Base-by-base conservation (phyloP, 2,113 vertebrate genomes). In the Amblyornis subalaris region DNA sequence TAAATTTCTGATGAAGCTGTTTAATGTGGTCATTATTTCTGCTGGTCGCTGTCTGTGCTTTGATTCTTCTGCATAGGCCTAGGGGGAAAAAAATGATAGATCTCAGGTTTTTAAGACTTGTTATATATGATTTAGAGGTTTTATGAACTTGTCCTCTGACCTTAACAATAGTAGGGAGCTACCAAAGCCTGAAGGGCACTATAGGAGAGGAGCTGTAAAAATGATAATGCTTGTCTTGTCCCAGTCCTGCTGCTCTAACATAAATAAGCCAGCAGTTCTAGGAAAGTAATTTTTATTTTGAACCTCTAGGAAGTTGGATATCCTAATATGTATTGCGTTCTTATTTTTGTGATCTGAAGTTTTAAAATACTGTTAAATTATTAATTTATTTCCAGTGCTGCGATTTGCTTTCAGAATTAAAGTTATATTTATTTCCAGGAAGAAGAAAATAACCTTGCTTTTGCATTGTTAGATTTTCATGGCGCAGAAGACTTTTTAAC, bases 111-210 rank as follows among this genome's bases (percentile, higher is more conserved):
- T 95, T 87, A 95, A 93, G 67, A 61, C 93, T 92, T 85, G 54
- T 91, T 95, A 24, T 69, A 14, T 67, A 77, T 97, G 96, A 96
- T 97, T 97, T 94, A 96, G 93, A 82, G 91, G 67, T 91, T 96
- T 96, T 93, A 97, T 96, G 97, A 96, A 95, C 94, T 95, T 96
- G 96, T 96, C 97, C 96, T 97, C 93, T 97, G 97, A 97, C 95
- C 96, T 91, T 67, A 12, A 5, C 80, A 83, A 95, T 89, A 47
- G 71, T n/a, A 47, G 50, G 87, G 93, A 97, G 94, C 93, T 94
- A 45, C 93, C 66, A 85, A 67, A 89, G 88, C 93, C 94, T 54
- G 77, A 96, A 96, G 96, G 96, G 93, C 87, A 50, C 72, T 51
- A 8, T 86, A 89, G 94, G 93, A 94, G 93, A 94, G 94, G 51